A percentile compares a stretch with the other conserved stretches of the same genome.
These are phyloP conservation scores for Tetragnatha montana DNA, from an alignment of 2,888 invertebrate genomes.

Conservation along the genomic window DNA sequence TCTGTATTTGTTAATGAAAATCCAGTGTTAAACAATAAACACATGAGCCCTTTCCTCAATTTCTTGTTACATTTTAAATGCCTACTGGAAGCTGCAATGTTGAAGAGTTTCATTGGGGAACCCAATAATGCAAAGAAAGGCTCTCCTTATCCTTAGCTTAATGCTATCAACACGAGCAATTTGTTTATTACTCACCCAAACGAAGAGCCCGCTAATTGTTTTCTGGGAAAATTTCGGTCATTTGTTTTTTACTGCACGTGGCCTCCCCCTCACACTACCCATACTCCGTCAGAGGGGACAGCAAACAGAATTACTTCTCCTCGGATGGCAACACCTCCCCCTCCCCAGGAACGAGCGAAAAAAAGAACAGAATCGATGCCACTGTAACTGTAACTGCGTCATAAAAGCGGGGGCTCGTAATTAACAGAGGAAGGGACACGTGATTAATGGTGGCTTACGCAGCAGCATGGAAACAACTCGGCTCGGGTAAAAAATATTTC, in stretches of 20 bases:
- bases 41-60: too few relatives aligned
- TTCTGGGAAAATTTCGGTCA: background rate
- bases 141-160: too few relatives aligned
- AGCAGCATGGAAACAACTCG: background rate
- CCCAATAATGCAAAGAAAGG: too few relatives aligned
- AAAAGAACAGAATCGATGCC: slow-evolving; percentile 49
- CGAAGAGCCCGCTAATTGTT: background rate
- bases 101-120: too few relatives aligned
- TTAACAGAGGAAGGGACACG: slow-evolving; percentile 60
- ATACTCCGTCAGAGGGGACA: slow-evolving; percentile 1
- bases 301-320: slow-evolving; percentile 43
- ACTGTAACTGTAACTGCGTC: slow-evolving; percentile 42
- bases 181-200: background rate
- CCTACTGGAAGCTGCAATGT: too few relatives aligned
- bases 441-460: slow-evolving; percentile 67
- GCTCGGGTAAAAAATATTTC: slow-evolving; percentile 36
- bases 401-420: slow-evolving; percentile 67
- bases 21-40: too few relatives aligned
- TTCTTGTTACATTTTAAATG: too few relatives aligned
- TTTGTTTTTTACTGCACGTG: background rate
- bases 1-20: too few relatives aligned
- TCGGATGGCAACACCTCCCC: slow-evolving; percentile 11
- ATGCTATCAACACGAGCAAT: too few relatives aligned
- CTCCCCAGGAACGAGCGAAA: slow-evolving; percentile 5
- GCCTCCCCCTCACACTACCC: background rate